Base-by-base conservation (phyloP, 2,888 invertebrate genomes). In the Hemithea aestivaria region DNA sequence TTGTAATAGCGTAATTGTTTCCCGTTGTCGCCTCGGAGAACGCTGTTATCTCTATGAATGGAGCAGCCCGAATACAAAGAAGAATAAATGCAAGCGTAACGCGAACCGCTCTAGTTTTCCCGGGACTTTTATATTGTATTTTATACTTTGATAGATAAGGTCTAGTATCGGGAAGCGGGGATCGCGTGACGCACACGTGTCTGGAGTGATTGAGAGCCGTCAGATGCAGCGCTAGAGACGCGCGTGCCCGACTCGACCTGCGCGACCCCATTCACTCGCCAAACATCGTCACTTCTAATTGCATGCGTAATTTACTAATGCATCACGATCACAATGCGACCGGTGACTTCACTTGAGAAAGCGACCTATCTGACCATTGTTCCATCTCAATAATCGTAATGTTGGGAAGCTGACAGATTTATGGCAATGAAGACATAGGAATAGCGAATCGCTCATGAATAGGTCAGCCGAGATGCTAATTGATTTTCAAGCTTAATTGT, bases 1-100 rank as follows among this genome's bases (percentile, higher is more conserved):
- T 77, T 73, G 73, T 78, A 77, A 76, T 73, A 73, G 69, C 69
- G 70, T 76, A 77, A 83, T 78, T 77, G 76, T 80, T 79, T 77
- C 73, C 77, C 76, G 73, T 76, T 79, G 76, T 73, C 73, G 73
- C 73, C 69, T 72, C 66, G 61, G 57, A 68, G 70, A 70, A 59
- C 57, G 60, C 68, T 65, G 76, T 70, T 78, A 73, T 78, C 68
- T 73, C 66, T 72, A 69, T 76, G 76, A 79, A 78, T 78, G 75
- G 66, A 71, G 66, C 65, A 66, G 64, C 58, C 67, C 51, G 58
- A 73, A 68, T 66, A 75, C 73, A 79, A 80, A 78, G 73, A 76
- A 65, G 63, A 66, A 16, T 16, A 16, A 71, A 61, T 63, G 67
- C 66, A 67, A 66, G 54, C 65, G 54, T 65, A 58, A 61, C 62